Evolutionary conservation across 2,888 invertebrate species (phyloP), one percentile per base, ranked within the genome.

Genomic region (Acanthopleura granulata): DNA sequence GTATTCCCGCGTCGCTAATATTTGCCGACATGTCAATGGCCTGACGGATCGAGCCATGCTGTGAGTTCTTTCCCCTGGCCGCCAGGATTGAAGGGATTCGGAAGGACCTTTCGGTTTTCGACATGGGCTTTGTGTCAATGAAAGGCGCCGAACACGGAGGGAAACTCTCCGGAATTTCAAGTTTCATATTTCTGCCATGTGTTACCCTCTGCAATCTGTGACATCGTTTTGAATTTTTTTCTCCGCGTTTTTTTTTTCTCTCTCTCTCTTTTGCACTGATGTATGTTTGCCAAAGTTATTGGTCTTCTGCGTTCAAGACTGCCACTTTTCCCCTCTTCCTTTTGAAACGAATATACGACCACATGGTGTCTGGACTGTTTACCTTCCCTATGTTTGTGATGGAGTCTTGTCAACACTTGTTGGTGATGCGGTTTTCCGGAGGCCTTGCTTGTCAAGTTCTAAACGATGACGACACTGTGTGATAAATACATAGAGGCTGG

Each of bases 131-230:
- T 40, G 40, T 40, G 40, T 40, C 40, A 40, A 40, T 9, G 3
- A 3, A 40, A 40, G 40, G 40, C 40, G 40, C 40, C 40, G 9
- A 40, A 40, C 40, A 3, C 4, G 9, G 40, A 40, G 40, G 40
- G 40, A 40, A 40, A 40, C 40, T 40, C 6, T 18, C 57, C 12
- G 57, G 57, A 22, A 57, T n/a, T 57, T 22, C 57, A 57, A 22
- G 57, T 22, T 57, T 57, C 57, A 57, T 57, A 22, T 18, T 57
- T 66, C 29, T 15, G 29, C 18, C 66, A 66, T 66, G 29, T 66
- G 66, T 66, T 66, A 66, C 66, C 29, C 22, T 27, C 66, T 16
- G 14, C 66, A 66, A 66, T 66, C 66, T 66, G 66, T 66, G 27
- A 66, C 66, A 66, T 22, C 29, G 22, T 16, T 22, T 57, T 57